A percentile compares a stretch with the other conserved stretches of the same genome.
Evolutionary conservation across 2,113 vertebrate genomes (phyloP).

Genomic region (cattle (Bos taurus)): ARS-UCD2.0 NC_037336.1:97446001-97446500

Average conservation of each 20-base stretch:
- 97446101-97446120: neutral
- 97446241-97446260: neutral
- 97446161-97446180: neutral
- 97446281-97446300: neutral
- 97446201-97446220: neutral
- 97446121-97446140: neutral
- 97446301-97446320: accelerated
- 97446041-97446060: neutral
- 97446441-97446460: slow-evolving; percentile 84
- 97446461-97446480: slow-evolving; percentile 81
- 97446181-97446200: neutral
- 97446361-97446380: neutral
- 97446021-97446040: neutral
- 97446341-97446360: neutral
- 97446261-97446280: accelerated
- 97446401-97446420: slow-evolving; percentile 74
- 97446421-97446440: slow-evolving; percentile 81
- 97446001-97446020: neutral
- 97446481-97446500: slow-evolving; percentile 86
- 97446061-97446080: neutral
- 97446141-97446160: neutral
- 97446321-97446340: neutral
- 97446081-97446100: neutral
- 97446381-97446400: slow-evolving; percentile 49
- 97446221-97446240: neutral